These are phyloP conservation scores for Gobio gobio DNA, from an alignment of 2,113 vertebrate genomes.

Conservation along the genomic window DNA sequence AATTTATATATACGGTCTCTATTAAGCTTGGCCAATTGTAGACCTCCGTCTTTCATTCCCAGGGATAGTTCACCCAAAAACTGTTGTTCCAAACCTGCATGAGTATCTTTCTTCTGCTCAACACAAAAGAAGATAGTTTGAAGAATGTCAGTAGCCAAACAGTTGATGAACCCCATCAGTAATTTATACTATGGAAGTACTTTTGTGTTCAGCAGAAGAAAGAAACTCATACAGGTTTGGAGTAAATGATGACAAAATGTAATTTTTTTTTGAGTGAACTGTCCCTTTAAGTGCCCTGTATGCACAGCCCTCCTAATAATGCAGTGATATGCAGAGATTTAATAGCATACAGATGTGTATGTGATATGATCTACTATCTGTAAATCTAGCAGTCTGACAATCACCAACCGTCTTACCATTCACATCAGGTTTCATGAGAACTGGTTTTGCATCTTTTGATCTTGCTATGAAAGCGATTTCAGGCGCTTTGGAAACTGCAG, in stretches of 20 bases:
- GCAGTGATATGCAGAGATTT: background rate
- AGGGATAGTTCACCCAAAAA: too few species aligned
- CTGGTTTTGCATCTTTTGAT: background rate
- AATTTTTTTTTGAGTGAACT: too few species aligned
- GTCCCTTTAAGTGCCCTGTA: background rate
- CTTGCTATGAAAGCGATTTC: background rate
- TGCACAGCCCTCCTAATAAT: slow-evolving; percentile 15
- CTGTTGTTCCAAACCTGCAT: too few species aligned
- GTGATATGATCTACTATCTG: slow-evolving; percentile 17
- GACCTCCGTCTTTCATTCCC: background rate
- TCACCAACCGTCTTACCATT: background rate
- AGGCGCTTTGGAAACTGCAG: background rate
- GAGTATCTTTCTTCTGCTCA: too few species aligned
- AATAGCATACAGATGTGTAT: slow-evolving; percentile 38
- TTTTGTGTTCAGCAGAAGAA: too few species aligned
- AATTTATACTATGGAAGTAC: too few species aligned
- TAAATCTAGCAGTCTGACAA: background rate
- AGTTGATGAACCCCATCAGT: too few species aligned
- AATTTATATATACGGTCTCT: slow-evolving; percentile 51
- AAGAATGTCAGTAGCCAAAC: too few species aligned
- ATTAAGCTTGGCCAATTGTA: background rate
- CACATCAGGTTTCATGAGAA: background rate
- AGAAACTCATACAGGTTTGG: too few species aligned
- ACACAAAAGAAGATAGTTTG: too few species aligned
- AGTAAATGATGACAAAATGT: too few species aligned